Evolutionary conservation across 2,113 vertebrate species (phyloP).

Genomic region (Centrocercus urophasianus): DNA sequence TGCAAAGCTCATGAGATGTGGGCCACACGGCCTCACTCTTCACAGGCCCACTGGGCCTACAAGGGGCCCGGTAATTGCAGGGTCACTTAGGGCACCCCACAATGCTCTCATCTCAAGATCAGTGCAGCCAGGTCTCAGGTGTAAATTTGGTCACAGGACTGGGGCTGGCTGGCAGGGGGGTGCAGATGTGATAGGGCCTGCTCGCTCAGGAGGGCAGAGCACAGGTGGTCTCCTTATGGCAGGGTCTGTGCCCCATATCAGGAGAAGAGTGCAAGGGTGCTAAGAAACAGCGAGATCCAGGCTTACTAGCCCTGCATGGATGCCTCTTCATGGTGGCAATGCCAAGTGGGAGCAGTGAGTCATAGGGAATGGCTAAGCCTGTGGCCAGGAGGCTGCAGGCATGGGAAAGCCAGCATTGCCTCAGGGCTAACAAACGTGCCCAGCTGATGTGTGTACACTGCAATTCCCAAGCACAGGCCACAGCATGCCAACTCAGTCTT

Average conservation of each 20-base stretch:
- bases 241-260: accelerated
- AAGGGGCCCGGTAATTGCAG: neutral
- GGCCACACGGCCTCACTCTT: neutral
- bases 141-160: neutral
- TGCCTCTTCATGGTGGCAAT: accelerated
- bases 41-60: neutral
- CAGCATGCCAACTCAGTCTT: neutral
- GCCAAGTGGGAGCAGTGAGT: neutral
- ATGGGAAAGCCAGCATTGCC: neutral
- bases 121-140: neutral
- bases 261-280: neutral
- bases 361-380: accelerated
- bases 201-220: neutral
- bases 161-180: accelerated
- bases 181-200: accelerated
- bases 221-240: neutral
- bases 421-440: neutral
- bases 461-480: neutral
- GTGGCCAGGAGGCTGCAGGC: neutral
- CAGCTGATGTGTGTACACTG: accelerated
- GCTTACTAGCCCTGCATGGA: accelerated
- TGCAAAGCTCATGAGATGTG: neutral
- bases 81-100: accelerated
- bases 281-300: neutral
- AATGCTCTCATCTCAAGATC: neutral